These are phyloP conservation scores for Tridacna crocea DNA, from an alignment of 2,888 invertebrate species.

Conservation along the genomic window DNA sequence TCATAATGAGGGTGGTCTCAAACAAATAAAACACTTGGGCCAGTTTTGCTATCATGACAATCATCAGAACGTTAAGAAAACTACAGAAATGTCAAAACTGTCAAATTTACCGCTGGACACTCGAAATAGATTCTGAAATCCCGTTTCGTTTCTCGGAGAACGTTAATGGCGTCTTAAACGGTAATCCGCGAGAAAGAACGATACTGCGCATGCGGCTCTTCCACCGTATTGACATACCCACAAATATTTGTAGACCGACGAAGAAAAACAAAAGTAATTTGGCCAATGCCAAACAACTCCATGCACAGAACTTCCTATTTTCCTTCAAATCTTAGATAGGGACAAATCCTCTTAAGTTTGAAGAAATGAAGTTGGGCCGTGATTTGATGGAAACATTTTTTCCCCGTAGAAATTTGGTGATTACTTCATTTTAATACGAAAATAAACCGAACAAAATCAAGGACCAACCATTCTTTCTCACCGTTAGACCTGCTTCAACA, in stretches of 20 bases:
- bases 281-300: no score
- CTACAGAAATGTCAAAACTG: slow-evolving; percentile 14
- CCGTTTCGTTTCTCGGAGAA: slow-evolving; percentile 80
- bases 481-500: no score
- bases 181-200: slow-evolving; percentile 81
- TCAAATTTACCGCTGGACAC: slow-evolving; percentile 63
- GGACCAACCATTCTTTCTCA: no score
- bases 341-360: no score
- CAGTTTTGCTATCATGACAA: neutral
- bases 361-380: no score
- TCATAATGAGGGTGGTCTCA: neutral
- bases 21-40: neutral
- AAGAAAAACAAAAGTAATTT: no score
- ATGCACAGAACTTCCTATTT: no score
- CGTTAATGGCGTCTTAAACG: slow-evolving; percentile 83
- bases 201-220: slow-evolving; percentile 75
- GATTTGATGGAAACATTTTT: neutral
- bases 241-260: neutral
- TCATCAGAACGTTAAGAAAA: neutral
- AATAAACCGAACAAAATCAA: no score
- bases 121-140: slow-evolving; percentile 75
- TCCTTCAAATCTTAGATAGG: no score
- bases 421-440: no score
- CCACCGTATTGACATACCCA: neutral
- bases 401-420: neutral